Percentiles rank a stretch among this genome's conserved stretches.
Evolutionary conservation across 2,113 vertebrate species (phyloP).

Genomic region (Osmerus eperlanus): DNA sequence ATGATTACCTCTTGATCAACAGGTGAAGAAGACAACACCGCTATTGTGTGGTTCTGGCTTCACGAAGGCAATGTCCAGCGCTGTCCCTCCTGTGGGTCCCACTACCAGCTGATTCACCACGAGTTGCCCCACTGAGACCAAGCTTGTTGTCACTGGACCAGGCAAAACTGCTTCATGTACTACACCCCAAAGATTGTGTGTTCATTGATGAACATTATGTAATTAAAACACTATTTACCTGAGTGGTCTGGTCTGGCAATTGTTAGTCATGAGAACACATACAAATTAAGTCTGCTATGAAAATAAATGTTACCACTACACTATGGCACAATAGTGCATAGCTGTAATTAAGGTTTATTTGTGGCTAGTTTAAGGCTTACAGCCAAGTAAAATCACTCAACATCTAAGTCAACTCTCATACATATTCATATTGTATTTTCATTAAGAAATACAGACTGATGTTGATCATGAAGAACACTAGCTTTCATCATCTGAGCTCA

Average conservation of each 20-base stretch:
- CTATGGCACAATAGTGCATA: constrained; percentile 16
- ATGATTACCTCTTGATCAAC: background rate
- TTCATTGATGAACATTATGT: constrained; percentile 31
- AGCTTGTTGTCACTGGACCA: background rate
- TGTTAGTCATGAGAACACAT: background rate
- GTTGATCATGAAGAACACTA: constrained; percentile 35
- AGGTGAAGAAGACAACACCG: constrained; percentile 69
- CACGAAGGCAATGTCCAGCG: constrained; percentile 65
- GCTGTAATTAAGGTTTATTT: constrained; percentile 46
- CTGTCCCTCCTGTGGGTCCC: constrained; percentile 65
- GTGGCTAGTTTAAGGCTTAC: constrained; percentile 42
- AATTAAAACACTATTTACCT: constrained; percentile 14
- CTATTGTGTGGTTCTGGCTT: constrained; percentile 69
- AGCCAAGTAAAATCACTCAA: constrained; percentile 43
- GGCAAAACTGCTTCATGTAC: constrained; percentile 13
- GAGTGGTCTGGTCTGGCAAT: no score
- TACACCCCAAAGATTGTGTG: constrained; percentile 12
- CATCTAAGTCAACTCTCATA: constrained; percentile 31
- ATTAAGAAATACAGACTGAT: background rate
- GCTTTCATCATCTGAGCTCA: constrained; percentile 29
- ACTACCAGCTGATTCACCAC: constrained; percentile 62
- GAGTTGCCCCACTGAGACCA: constrained; percentile 65
- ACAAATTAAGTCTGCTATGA: background rate
- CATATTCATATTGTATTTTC: constrained; percentile 14
- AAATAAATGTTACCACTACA: background rate